Evolutionary conservation across 2,888 invertebrate genomes (phyloP), one percentile per base, ranked within the genome.

Genomic region (Aplocera efformata): DNA sequence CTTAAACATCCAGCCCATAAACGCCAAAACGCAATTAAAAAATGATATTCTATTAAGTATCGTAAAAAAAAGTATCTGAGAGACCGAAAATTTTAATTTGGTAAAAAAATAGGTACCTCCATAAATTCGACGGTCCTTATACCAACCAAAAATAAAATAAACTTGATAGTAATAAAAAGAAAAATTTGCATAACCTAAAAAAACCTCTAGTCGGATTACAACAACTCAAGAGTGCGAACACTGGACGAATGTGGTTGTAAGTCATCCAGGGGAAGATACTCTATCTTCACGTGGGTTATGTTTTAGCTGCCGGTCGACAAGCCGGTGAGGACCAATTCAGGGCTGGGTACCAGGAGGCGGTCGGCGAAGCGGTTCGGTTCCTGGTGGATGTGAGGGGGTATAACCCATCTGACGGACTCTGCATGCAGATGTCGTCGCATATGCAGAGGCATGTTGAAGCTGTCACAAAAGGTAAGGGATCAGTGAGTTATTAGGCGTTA

Each of bases 311-410:
- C n/a, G 85, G 85, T 39, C 63, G 75, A 7, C 72, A 66, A 32
- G 49, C 59, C 7, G 64, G 67, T 10, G 79, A 70, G 35, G 79
- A 75, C 13, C 64, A 72, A 54, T 96, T 93, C 77, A 90, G 94
- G 38, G 90, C 95, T 9, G 98, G 98, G 1, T 98, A 94, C 84
- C 95, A 95, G 69, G 98, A 97, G 75, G 98, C 98, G 56, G 91
- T 96, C 69, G 93, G 94, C 35, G 98, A 98, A 76, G 93, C 95
- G 1, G 93, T 97, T 85, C 92, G 96, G 58, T 98, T 95, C 78
- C 91, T 98, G 32, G 94, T 95, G 10, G 97, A 97, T 66, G 92
- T 93, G 6, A 94, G 96, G 63, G 95, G 94, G 1, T 93, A 93
- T 72, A 94, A 91, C 35, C 92, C 94, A 0, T 89, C 92, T n/a